A percentile compares a stretch with the other conserved stretches of the same genome.
Conservation (phyloP, 2,888 invertebrate species). For the Proisotoma minuta region DNA sequence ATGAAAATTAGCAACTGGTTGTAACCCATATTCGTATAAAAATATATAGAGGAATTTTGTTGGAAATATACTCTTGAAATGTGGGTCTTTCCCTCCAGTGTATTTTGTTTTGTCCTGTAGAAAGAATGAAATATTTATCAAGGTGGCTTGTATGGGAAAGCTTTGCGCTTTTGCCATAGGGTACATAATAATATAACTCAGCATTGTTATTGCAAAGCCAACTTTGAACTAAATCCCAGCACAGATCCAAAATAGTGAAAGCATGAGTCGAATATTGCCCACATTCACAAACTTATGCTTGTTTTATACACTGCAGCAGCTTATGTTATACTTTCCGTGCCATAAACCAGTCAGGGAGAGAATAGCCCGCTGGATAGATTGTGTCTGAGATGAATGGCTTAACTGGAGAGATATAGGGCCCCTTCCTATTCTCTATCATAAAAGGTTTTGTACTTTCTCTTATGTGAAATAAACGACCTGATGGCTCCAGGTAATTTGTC, state of each 20-base stretch:
- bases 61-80: no score
- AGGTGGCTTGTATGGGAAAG: background rate
- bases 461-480: no score
- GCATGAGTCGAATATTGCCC: background rate
- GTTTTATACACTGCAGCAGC: background rate
- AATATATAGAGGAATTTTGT: no score
- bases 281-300: no score
- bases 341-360: constrained; percentile 14
- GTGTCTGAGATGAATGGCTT: constrained; percentile 13
- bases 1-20: no score
- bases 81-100: no score
- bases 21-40: no score
- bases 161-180: background rate
- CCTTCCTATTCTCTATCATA: no score
- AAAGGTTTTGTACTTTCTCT: no score
- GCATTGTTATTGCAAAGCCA: no score
- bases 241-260: background rate
- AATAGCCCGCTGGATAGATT: constrained; percentile 15
- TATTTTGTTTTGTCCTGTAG: constrained; percentile 7
- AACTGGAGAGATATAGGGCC: background rate
- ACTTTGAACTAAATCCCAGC: background rate
- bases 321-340: constrained; percentile 9
- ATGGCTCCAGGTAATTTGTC: no score
- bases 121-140: constrained; percentile 18
- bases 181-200: background rate